These are phyloP conservation scores for Chrysoperla carnea DNA, from an alignment of 1,140 invertebrate species.

Conservation along the genomic window DNA sequence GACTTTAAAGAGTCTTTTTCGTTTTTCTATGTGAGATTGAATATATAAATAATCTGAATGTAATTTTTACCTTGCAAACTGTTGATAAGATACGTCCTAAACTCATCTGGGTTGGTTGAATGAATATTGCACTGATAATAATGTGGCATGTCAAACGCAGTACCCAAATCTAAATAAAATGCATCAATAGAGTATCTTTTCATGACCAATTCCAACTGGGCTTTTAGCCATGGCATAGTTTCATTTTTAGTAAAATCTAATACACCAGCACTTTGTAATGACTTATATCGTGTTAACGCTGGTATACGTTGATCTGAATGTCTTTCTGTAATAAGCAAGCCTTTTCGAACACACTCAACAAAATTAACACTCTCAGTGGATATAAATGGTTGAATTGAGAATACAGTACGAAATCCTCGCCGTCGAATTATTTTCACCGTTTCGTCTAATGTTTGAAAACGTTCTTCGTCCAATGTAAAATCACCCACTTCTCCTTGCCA, in stretches of 20 bases:
- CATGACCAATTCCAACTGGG: slow-evolving; percentile 50
- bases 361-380: slow-evolving; percentile 69
- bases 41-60: too few relatives aligned
- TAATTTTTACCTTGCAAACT: slow-evolving; percentile 35
- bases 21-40: too few relatives aligned
- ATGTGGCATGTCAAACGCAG: slow-evolving; percentile 69
- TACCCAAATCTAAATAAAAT: slow-evolving; percentile 81
- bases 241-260: slow-evolving; percentile 70
- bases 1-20: too few relatives aligned
- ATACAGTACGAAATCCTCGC: slow-evolving; percentile 66
- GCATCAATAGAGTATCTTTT: slow-evolving; percentile 66
- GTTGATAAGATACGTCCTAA: slow-evolving; percentile 52
- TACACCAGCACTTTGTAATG: slow-evolving; percentile 55
- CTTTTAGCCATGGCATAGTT: slow-evolving; percentile 60
- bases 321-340: slow-evolving; percentile 50
- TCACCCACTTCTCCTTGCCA: slow-evolving; percentile 73
- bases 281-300: slow-evolving; percentile 57
- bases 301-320: slow-evolving; percentile 53
- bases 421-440: slow-evolving; percentile 66
- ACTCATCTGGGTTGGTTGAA: slow-evolving; percentile 62
- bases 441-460: slow-evolving; percentile 57
- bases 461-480: slow-evolving; percentile 44
- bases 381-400: slow-evolving; percentile 72
- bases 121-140: slow-evolving; percentile 60
- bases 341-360: slow-evolving; percentile 50